phyloP scores from a whole-genome alignment of 2,113 vertebrate species.

The Callorhinus ursinus region DNA sequence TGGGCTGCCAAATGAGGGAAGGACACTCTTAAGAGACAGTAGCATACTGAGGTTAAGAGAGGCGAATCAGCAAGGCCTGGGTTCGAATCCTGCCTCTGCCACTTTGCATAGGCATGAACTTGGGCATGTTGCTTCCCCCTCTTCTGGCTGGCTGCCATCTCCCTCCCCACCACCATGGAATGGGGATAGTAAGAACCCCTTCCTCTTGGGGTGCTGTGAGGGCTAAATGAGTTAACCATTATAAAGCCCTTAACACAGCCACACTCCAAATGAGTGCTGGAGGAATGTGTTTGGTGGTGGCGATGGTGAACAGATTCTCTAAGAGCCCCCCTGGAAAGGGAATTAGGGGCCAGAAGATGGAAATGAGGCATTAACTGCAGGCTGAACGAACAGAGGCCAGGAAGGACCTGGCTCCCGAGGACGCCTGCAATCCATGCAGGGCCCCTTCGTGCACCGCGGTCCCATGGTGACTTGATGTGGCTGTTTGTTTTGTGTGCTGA shows the following conservation, averaged over 20 bases:
- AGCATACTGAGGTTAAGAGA: neutral
- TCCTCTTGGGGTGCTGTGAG: neutral
- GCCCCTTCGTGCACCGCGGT: neutral
- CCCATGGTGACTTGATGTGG: neutral
- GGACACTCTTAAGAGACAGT: neutral
- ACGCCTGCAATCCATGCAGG: accelerated
- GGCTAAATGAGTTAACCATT: neutral
- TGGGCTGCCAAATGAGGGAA: neutral
- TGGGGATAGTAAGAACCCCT: neutral
- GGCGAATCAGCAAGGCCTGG: neutral
- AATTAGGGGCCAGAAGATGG: neutral
- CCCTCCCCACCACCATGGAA: neutral
- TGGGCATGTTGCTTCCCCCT: neutral
- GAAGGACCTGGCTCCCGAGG: neutral
- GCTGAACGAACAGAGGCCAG: neutral
- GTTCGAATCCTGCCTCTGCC: neutral
- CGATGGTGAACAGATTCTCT: neutral
- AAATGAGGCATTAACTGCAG: neutral
- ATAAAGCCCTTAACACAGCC: neutral
- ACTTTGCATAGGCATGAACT: neutral
- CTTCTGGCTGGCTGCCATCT: neutral
- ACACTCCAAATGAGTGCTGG: neutral
- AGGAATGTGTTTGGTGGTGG: no score
- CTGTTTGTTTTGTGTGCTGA: neutral
- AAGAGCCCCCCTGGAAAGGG: neutral